Base-by-base conservation (phyloP, 2,113 vertebrate genomes). In the Pycnonotus jocosus region DNA sequence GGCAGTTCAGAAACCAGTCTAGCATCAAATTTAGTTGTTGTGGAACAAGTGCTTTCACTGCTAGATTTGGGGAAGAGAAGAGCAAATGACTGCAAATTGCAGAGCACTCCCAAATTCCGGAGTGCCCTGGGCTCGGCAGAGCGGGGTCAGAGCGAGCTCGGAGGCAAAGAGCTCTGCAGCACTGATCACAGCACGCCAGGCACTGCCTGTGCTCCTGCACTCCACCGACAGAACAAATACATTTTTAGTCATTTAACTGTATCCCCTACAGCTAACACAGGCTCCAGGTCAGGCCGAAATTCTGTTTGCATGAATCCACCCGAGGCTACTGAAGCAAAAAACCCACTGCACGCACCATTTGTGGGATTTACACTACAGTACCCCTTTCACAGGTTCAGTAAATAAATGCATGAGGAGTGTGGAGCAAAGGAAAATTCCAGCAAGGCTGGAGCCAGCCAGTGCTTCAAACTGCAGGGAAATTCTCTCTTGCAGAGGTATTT, bases 351-450 rank as follows among this genome's bases (percentile, higher is more conserved):
- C 3, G 78, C 66, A 82, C 47, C 50, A 61, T 85, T 83, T 50
- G 72, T 53, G 90, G 85, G 58, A 94, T 91, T 89, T 58, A 42
- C 73, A 79, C 77, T 20, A 81, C 9, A 85, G 65, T 12, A 28
- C 28, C 84, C 70, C 65, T 72, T 33, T 38, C 87, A 69, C 58
- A 54, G 54, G 45, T 62, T 85, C 86, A 45, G 81, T 42, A 95
- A 95, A 95, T 73, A 94, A 94, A 95, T 38, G 66, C 62, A 54
- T 22, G 57, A 87, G 81, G 11, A 89, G 25, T 6, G 37, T 5
- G 40, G 45, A 89, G 89, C 53, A 87, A 87, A 92, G 81, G 96
- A 95, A 95, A 92, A 92, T 92, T 95, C 81, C 89, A 96, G 94
- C 91, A 93, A 76, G 78, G 40, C 83, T 78, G 56, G 15, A 91